These are phyloP conservation scores for Nomia melanderi DNA, from an alignment of 1,140 invertebrate species.

Conservation along the genomic window DNA sequence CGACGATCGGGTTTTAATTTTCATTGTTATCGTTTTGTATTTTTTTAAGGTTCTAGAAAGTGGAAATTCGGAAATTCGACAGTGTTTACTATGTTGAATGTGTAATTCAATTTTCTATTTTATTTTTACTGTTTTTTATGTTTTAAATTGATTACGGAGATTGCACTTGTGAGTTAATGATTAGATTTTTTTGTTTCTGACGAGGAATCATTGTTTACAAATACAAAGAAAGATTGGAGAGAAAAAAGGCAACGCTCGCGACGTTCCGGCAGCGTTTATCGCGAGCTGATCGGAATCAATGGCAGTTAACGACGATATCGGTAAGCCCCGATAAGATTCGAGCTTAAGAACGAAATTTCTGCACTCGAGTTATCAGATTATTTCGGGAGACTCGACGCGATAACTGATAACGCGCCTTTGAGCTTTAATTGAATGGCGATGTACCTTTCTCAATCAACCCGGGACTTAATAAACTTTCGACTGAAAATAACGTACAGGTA, in stretches of 20 bases:
- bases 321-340: constrained; percentile 45
- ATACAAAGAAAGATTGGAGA: not conserved
- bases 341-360: constrained; percentile 47
- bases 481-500: too few species aligned
- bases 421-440: constrained; percentile 30
- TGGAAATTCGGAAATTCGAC: too few species aligned
- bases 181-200: not conserved
- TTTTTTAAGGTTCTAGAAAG: too few species aligned
- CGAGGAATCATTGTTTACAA: constrained; percentile 29
- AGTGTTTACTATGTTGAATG: too few species aligned
- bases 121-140: too few species aligned
- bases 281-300: constrained; percentile 20
- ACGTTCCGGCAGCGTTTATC: constrained; percentile 18
- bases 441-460: not conserved
- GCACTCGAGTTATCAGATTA: constrained; percentile 55
- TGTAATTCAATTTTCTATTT: too few species aligned
- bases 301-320: constrained; percentile 29
- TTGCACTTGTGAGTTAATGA: too few species aligned
- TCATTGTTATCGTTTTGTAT: too few species aligned
- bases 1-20: too few species aligned
- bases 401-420: constrained; percentile 33
- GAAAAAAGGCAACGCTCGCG: constrained; percentile 9
- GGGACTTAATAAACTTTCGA: not conserved
- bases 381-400: constrained; percentile 8
- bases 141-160: too few species aligned